phyloP scores from a whole-genome alignment of 2,888 invertebrate species.

The Drosophila crucigera region DNA sequence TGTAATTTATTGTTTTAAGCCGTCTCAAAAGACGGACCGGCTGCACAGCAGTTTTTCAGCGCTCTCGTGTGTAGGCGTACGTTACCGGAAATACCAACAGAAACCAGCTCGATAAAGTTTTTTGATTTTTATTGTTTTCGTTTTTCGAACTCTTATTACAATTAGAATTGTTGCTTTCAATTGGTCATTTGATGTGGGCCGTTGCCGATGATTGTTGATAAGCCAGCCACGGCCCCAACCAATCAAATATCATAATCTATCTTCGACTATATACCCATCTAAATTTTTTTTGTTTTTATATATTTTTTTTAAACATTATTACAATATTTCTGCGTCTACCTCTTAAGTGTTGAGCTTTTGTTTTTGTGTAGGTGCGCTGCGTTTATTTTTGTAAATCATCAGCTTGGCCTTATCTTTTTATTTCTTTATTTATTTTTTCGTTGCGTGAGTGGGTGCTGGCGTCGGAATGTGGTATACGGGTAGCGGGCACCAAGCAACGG shows the following conservation, averaged over 20 bases:
- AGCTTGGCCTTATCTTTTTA: conserved; percentile 41
- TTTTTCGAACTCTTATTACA: conserved; percentile 45
- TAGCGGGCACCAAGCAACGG: conserved; percentile 39
- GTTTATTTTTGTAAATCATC: conserved; percentile 66
- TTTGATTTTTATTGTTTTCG: conserved; percentile 28
- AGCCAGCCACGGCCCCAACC: conserved; percentile 24
- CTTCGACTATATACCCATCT: conserved; percentile 4
- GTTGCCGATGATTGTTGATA: conserved; percentile 36
- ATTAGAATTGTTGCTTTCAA: conserved; percentile 62
- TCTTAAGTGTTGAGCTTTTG: conserved; percentile 21
- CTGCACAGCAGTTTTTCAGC: conserved; percentile 2
- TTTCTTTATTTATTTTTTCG: conserved; percentile 26
- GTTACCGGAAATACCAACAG: conserved; percentile 60
- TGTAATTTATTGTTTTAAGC: conserved; percentile 74
- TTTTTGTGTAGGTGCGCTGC: conserved; percentile 57
- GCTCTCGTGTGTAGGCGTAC: conserved; percentile 38
- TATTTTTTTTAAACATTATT: conserved; percentile 4
- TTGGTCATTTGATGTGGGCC: conserved; percentile 63
- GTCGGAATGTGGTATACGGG: conserved; percentile 24
- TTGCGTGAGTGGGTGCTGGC: conserved; percentile 41
- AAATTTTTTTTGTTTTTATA: neutral
- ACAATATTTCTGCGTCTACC: conserved; percentile 10
- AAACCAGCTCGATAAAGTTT: conserved; percentile 38
- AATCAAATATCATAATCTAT: conserved; percentile 26
- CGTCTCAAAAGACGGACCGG: conserved; percentile 12